Base-by-base conservation (phyloP, 2,113 vertebrate genomes). In the Poecile atricapillus region DNA sequence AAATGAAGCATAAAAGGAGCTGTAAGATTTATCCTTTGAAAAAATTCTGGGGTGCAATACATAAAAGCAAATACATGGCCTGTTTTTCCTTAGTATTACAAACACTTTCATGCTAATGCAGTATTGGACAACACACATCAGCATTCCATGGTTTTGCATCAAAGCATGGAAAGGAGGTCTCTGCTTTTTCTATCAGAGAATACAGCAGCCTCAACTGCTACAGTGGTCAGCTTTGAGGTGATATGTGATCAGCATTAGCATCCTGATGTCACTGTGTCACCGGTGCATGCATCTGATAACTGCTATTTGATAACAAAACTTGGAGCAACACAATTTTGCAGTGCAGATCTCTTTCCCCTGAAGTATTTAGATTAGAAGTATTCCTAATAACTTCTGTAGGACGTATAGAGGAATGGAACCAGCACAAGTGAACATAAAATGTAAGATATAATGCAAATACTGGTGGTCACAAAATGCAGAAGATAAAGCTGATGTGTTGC, bases 211-310 rank as follows among this genome's bases (percentile, higher is more conserved):
- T 79, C 47, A 67, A 7, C 13, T n/a, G 28, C 71, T 69, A 11
- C n/a, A 85, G 31, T 21, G 44, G 15, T 20, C 69, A 53, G 37
- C 14, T 47, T 17, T 35, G 63, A 84, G 27, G 60, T 28, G 62
- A 31, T 41, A 24, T 0, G 9, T 19, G 53, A 58, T 15, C 41
- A 31, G 2, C 22, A 39, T 25, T 5, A 58, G 23, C 22, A 52
- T 22, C 35, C 35, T 47, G 49, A 77, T 33, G 9, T 43, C 69
- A 21, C 52, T 16, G 4, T 23, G 39, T 31, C 69, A 35, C 44
- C 24, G 1, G 2, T 60, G 33, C 63, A 64, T 1, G 0, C 16
- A 8, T 15, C 13, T 44, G 11, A 13, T 52, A 52, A 23, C 37
- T 37, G 17, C 49, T 43, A 27, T 20, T 13, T 3, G 6, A 31